Percentiles rank a stretch among this genome's conserved stretches.
phyloP scores from a whole-genome alignment of 1,140 invertebrate species.

The Lordiphosa mommai region DNA sequence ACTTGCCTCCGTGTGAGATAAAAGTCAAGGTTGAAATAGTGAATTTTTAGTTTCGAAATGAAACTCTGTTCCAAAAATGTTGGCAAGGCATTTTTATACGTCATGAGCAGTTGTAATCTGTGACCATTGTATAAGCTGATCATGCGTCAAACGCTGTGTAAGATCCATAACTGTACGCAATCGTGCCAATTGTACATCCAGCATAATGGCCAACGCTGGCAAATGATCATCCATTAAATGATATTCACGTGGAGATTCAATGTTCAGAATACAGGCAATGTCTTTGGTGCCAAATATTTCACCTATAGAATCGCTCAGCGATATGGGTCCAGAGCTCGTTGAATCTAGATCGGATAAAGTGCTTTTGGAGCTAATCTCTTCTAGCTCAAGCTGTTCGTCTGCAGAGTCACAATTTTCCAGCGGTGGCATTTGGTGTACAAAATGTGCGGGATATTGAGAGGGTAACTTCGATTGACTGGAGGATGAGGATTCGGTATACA shows the following conservation, averaged over 20 bases:
- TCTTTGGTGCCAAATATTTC: conserved; percentile 55
- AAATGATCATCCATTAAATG: conserved; percentile 40
- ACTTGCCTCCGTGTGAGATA: too few relatives aligned
- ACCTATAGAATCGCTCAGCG: conserved; percentile 46
- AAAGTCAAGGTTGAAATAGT: too few relatives aligned
- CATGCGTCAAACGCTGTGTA: conserved; percentile 26
- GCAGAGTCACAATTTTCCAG: not conserved
- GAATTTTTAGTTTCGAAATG: too few relatives aligned
- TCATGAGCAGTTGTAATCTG: not conserved
- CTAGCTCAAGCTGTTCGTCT: not conserved
- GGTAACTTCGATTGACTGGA: conserved; percentile 20
- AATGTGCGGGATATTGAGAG: conserved; percentile 42
- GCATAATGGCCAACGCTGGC: conserved; percentile 45
- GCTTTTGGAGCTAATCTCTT: too few relatives aligned
- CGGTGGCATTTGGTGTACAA: conserved; percentile 47
- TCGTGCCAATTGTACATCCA: conserved; percentile 36
- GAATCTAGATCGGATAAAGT: conserved; percentile 13
- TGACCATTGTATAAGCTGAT: conserved; percentile 25
- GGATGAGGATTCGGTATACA: not conserved
- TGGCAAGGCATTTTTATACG: too few relatives aligned
- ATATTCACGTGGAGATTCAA: conserved; percentile 30
- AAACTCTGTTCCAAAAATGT: too few relatives aligned
- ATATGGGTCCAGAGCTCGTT: conserved; percentile 26
- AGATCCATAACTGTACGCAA: conserved; percentile 34
- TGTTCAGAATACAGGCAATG: conserved; percentile 22